Base-by-base conservation (phyloP, 2,888 invertebrate genomes). In the Heterodera filipjevi region DNA sequence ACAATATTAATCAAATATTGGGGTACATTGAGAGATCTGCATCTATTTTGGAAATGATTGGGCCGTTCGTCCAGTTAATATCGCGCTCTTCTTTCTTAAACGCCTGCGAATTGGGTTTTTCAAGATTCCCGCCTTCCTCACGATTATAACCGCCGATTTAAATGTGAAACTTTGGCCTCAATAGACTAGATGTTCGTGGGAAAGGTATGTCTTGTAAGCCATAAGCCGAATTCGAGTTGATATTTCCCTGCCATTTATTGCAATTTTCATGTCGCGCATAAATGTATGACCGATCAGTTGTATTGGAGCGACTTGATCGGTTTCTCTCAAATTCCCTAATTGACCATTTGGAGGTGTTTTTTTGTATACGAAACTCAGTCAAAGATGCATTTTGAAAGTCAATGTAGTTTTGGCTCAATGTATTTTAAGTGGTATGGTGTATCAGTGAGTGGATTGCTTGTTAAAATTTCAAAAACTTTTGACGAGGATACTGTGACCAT, bases 361-460 rank as follows among this genome's bases (percentile, higher is more conserved):
- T 72, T 39, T 10, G 30, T 19, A 72, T 72, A 19, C 44, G 39
- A 39, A 72, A 39, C 8, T 72, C 72, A 0, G 72, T 72, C 32
- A 19, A 1, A 72, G n/a, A 12, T 72, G 22, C 35, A 35, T 44
- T 72, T 72, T 14, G 72, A 16, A 22, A 72, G 44, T 72, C 72
- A 39, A 72, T 72, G 44, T 72, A 72, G 35, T 72, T 72, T 44
- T 39, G 39, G 33, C 72, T 72, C 6, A 22, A 16, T 76, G 66
- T 19, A 76, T 66, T 44, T 66, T 76, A 74, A 74, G 19, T 74
- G 74, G 66, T 32, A 74, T 16, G 74, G 74, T 16, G 74, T 74
- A 16, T 74, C 74, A 1, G 74, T 74, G 16, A 74, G 66, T 3
- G 74, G 74, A n/a, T 74, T 74, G 12, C 74, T 74, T 0, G 78